A percentile compares a stretch with the other conserved stretches of the same genome.
Evolutionary conservation across 2,113 vertebrate genomes (phyloP).

Genomic region (Seriola aureovittata): DNA sequence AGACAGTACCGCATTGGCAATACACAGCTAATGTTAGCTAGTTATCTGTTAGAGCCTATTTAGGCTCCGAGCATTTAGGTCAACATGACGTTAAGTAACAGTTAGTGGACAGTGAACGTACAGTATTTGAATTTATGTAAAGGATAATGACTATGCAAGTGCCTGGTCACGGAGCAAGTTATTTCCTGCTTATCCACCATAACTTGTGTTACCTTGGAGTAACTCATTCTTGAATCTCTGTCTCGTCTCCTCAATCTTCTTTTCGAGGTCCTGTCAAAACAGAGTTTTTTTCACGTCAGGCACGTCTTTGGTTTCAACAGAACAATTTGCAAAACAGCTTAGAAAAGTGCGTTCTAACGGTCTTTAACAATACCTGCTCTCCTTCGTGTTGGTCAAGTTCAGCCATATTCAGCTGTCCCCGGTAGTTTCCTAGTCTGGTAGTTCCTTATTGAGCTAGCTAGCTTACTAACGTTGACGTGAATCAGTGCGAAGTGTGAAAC

Average conservation of each 20-base stretch:
- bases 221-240: conserved; percentile 91
- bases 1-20: conserved; percentile 2
- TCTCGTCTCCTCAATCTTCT: conserved; percentile 88
- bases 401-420: conserved; percentile 81
- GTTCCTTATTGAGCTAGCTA: conserved; percentile 61
- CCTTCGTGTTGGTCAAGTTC: conserved; percentile 74
- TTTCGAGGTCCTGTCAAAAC: conserved; percentile 84
- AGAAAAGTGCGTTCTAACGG: neutral
- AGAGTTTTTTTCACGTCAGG: conserved; percentile 39
- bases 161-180: neutral
- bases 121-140: neutral
- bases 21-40: conserved; percentile 23
- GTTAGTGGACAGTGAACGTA: neutral
- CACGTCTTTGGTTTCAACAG: neutral
- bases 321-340: neutral
- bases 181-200: conserved; percentile 8
- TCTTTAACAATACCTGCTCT: conserved; percentile 76
- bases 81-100: neutral
- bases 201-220: conserved; percentile 86
- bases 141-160: neutral
- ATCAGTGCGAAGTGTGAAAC: conserved; percentile 74
- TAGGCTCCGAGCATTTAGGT: conserved; percentile 31
- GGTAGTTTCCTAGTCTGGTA: neutral
- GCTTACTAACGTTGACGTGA: conserved; percentile 48
- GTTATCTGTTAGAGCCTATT: conserved; percentile 39